These are phyloP conservation scores for Ips nitidus DNA, from an alignment of 1,140 invertebrate genomes.

Conservation along the genomic window DNA sequence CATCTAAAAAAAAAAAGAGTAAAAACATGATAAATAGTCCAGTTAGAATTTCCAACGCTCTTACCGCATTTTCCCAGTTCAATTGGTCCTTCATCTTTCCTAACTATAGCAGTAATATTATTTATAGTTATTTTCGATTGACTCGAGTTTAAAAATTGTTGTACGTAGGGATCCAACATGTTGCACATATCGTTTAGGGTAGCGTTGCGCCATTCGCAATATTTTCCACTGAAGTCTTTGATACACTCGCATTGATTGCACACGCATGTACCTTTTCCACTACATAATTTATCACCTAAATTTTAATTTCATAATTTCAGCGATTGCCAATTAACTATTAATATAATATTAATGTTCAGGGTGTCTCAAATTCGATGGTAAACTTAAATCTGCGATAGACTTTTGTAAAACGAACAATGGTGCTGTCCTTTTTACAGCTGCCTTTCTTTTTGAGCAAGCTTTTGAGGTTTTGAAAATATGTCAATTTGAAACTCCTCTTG, in stretches of 20 bases:
- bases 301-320: background rate
- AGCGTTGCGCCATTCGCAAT: conserved; percentile 36
- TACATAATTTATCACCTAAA: conserved; percentile 38
- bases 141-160: no score
- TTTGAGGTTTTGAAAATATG: no score
- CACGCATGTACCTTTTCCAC: conserved; percentile 40
- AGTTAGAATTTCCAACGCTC: background rate
- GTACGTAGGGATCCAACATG: no score
- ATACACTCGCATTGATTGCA: conserved; percentile 43
- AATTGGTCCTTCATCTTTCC: no score
- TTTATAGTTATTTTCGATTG: no score
- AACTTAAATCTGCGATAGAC: no score
- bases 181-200: no score
- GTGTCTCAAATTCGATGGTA: no score
- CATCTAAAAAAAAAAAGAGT: background rate
- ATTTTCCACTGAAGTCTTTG: conserved; percentile 36
- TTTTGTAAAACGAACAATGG: background rate
- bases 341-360: background rate
- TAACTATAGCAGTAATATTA: no score
- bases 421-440: background rate
- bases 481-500: no score
- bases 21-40: background rate
- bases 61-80: background rate
- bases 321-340: background rate
- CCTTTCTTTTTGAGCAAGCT: background rate